Conservation (phyloP, 2,797 vertebrate genomes). For the Pyrocephalus nanus region DNA sequence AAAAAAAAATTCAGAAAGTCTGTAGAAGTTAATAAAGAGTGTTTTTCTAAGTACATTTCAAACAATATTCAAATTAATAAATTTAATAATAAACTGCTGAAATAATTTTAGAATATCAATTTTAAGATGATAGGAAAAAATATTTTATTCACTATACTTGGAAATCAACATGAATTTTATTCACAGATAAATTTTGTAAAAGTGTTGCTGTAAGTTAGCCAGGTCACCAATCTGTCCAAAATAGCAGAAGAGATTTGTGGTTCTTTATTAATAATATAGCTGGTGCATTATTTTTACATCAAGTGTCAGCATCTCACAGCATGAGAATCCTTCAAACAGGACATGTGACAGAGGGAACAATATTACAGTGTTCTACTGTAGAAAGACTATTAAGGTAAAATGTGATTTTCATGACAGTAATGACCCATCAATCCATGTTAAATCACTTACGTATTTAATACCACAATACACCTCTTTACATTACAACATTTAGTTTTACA, state of each 20-base stretch:
- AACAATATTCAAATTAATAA: background rate
- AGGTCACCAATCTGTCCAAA: background rate
- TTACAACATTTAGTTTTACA: background rate
- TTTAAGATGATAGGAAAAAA: background rate
- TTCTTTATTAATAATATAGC: background rate
- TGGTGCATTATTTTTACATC: background rate
- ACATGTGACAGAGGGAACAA: background rate
- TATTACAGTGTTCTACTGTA: background rate
- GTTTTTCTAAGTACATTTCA: background rate
- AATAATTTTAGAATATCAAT: background rate
- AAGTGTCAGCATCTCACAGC: background rate
- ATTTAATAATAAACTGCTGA: background rate
- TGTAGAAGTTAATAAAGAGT: background rate
- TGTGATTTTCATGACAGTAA: background rate
- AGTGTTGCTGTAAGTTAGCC: background rate
- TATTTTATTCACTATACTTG: background rate
- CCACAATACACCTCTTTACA: background rate
- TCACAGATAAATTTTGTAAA: background rate
- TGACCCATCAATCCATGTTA: background rate
- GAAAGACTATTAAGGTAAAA: background rate
- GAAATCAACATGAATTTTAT: background rate
- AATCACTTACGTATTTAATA: background rate
- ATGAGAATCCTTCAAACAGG: background rate
- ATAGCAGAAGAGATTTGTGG: background rate
- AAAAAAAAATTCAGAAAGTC: background rate